Conservation (phyloP, 1,140 invertebrate species). For the Zaprionus ghesquierei region DNA sequence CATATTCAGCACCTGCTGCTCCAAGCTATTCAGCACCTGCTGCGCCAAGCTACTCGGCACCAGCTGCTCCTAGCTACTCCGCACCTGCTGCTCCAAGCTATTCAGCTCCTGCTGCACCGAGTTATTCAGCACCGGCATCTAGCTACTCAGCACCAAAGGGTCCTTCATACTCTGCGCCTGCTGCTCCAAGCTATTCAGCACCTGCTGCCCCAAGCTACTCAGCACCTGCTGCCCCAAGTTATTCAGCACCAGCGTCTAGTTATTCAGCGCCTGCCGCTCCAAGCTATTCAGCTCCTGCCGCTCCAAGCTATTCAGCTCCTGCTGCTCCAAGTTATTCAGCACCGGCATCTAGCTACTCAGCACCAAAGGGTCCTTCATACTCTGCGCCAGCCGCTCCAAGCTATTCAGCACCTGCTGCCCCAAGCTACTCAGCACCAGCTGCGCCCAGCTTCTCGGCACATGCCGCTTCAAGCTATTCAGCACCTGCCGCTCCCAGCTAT, state of each 20-base stretch:
- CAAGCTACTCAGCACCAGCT: conserved; percentile 26
- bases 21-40: conserved; percentile 24
- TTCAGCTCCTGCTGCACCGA: conserved; percentile 22
- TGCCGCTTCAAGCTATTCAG: conserved; percentile 15
- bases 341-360: conserved; percentile 34
- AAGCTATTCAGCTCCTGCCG: not conserved
- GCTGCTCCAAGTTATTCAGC: conserved; percentile 22
- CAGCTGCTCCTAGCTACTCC: not conserved
- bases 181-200: conserved; percentile 19
- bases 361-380: conserved; percentile 12
- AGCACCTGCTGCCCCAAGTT: not conserved
- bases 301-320: conserved; percentile 18
- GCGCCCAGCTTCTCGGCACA: conserved; percentile 12
- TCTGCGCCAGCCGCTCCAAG: conserved; percentile 28
- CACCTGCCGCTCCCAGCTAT: too few species aligned
- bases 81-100: conserved; percentile 13
- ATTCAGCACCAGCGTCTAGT: conserved; percentile 21
- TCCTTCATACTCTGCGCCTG: conserved; percentile 5
- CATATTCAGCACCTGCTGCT: conserved; percentile 2
- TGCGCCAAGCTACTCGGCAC: too few species aligned
- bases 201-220: not conserved
- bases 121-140: too few species aligned
- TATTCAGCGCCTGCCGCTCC: conserved; percentile 15
- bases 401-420: conserved; percentile 7
- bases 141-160: conserved; percentile 16